phyloP scores from a whole-genome alignment of 2,888 invertebrate species.

The Apocheima hispidaria region DNA sequence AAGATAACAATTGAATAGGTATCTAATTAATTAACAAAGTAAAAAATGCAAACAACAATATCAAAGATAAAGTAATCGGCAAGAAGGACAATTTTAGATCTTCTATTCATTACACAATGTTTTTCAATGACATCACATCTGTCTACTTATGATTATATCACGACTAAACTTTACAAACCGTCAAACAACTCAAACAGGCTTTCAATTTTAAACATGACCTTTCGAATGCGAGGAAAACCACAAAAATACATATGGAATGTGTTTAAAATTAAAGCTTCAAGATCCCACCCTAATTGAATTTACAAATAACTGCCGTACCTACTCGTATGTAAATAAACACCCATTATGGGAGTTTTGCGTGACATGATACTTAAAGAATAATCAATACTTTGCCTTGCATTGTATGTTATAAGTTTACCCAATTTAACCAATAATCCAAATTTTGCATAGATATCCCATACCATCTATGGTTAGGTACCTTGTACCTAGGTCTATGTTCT shows the following conservation, averaged over 20 bases:
- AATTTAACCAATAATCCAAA: no score
- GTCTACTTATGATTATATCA: conserved; percentile 29
- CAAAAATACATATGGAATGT: background rate
- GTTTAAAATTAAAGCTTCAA: background rate
- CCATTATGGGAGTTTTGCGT: conserved; percentile 19
- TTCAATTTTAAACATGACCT: conserved; percentile 31
- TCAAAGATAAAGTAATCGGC: background rate
- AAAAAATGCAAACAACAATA: background rate
- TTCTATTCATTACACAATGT: conserved; percentile 1
- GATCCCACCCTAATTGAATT: conserved; percentile 1
- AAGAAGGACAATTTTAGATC: conserved; percentile 3
- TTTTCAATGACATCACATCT: conserved; percentile 29
- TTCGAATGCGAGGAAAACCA: conserved; percentile 16
- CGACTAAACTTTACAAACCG: conserved; percentile 15
- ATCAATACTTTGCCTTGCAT: conserved; percentile 15
- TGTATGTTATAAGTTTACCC: no score
- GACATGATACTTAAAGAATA: conserved; percentile 16
- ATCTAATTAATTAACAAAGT: background rate
- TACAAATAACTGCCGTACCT: conserved; percentile 13
- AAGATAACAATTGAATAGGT: no score
- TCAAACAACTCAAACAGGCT: conserved; percentile 32
- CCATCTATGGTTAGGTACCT: no score
- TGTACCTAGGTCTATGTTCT: no score
- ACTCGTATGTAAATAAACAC: conserved; percentile 17
- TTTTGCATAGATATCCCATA: no score